Base-by-base conservation (phyloP, 2,797 vertebrate species). In the Melanotaenia maccullochi region DNA sequence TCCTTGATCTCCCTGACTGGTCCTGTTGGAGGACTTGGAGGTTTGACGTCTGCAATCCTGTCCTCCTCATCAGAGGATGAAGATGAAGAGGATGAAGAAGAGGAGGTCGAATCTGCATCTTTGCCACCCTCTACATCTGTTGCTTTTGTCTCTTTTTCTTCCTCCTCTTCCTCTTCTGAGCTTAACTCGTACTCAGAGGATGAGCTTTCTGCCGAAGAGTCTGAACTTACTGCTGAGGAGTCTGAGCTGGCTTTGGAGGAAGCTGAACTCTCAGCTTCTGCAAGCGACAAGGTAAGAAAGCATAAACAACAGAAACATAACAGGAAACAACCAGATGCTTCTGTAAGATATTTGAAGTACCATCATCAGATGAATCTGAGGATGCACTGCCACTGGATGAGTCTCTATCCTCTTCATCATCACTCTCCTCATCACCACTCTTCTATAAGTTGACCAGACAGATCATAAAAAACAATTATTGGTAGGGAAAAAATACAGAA, bases 141-240 rank as follows among this genome's bases (percentile, higher is more conserved):
- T 0, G 78, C 87, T 0, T 78, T 78, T 0, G 58, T 71, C 2
- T 18, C 51, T 0, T 92, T 94, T 0, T 95, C 96, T 1, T 94
- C 95, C 0, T 95, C 95, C 0, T 95, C 95, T 0, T 96, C 96
- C 1, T 95, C 95, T 0, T 96, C 97, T 0, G 97, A 97, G 40
- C 96, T 97, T 9, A 96, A 92, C 73, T 96, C 97, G 0, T 96
- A 97, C 63, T 96, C 96, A 0, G 96, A 97, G 47, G 96, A 98
- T 0, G 93, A 93, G 7, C 95, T 97, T 68, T 92, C 96, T 1
- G 94, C 94, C 0, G 96, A 96, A 36, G 96, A 98, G 73, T 95
- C 95, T 0, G 93, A 93, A 6, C 95, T 97, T 71, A 93, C 96
- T 1, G 94, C 94, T 0, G 96, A 96, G 3, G 96, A 97, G 71